Percentiles rank a stretch among this genome's conserved stretches.
Evolutionary conservation across 2,113 vertebrate genomes (phyloP).

Genomic region (Lepus timidus): DNA sequence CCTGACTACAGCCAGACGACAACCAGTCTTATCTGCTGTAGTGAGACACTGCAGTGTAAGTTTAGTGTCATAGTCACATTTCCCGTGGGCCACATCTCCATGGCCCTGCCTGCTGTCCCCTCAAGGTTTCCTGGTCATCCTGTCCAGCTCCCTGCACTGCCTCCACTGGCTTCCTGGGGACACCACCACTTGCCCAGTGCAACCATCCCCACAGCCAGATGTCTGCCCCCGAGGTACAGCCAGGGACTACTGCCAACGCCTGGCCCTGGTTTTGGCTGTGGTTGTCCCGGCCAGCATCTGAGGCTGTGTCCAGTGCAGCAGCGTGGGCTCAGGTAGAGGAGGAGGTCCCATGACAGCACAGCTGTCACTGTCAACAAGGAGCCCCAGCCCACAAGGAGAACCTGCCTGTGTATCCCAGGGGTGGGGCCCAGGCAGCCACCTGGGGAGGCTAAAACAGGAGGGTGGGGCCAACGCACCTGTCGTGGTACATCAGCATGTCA

Average conservation of each 20-base stretch:
- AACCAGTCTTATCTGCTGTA: background rate
- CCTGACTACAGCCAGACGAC: too few species aligned
- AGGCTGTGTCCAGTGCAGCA: background rate
- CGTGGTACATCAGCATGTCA: constrained; percentile 93
- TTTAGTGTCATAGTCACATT: too few species aligned
- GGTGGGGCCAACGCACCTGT: constrained; percentile 86
- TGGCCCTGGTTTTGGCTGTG: background rate
- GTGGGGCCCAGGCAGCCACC: background rate
- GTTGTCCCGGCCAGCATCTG: background rate
- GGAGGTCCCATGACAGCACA: background rate
- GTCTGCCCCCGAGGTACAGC: background rate
- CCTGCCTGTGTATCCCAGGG: fast-evolving
- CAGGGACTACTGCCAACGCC: background rate
- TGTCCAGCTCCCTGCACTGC: too few species aligned
- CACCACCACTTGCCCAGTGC: too few species aligned
- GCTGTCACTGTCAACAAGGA: background rate
- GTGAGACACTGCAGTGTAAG: background rate
- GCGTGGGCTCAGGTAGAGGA: background rate
- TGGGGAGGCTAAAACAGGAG: background rate
- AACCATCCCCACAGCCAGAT: background rate
- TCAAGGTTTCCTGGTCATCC: background rate
- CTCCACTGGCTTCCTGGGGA: background rate
- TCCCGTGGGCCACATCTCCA: background rate
- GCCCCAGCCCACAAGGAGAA: background rate
- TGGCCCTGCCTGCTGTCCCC: too few species aligned